Evolutionary conservation across 2,888 invertebrate genomes (phyloP), one percentile per base, ranked within the genome.

Genomic region (Erpobdella octoculata): DNA sequence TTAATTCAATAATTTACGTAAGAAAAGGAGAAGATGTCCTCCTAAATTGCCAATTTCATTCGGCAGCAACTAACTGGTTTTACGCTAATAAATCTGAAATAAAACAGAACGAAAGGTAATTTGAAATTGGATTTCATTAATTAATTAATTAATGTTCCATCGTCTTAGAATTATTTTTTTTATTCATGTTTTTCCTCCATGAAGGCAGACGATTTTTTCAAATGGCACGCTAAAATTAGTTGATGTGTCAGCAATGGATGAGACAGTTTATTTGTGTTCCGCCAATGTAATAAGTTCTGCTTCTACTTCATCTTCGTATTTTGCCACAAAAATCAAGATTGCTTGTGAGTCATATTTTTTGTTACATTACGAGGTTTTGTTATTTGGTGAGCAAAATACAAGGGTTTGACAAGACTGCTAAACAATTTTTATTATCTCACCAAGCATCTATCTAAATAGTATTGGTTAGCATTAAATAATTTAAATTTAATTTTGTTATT

Each of bases 251-350:
- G 62, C 28, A 6, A 62, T 6, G 4, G 62, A 62, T 62, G 28
- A 62, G 62, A 35, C 31, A 62, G n/a, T 62, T n/a, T 62, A 62
- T 12, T 35, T 62, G 28, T 62, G 62, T 35, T 62, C 62, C 21
- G n/a, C 62, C 46, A 41, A 15, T n/a, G 46, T n/a, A n/a, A n/a
- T n/a, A n/a, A n/a, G n/a, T n/a, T n/a, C n/a, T n/a, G n/a, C n/a
- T n/a, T n/a, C n/a, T n/a, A n/a, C n/a, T n/a, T 41, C 46, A n/a
- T 41, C 46, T 15, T 41, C 46, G n/a, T 41, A 41, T 41, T 41
- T 15, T 41, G 46, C 46, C 12, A n/a, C n/a, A n/a, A 41, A 41
- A 41, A n/a, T 41, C 12, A n/a, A 12, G 46, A 15, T 41, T 12
- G 46, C 46, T 15, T 41, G 46, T 41, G n/a, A 41, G 46, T 15